Base-by-base conservation (phyloP, 2,113 vertebrate species). In the Pithys albifrons region DNA sequence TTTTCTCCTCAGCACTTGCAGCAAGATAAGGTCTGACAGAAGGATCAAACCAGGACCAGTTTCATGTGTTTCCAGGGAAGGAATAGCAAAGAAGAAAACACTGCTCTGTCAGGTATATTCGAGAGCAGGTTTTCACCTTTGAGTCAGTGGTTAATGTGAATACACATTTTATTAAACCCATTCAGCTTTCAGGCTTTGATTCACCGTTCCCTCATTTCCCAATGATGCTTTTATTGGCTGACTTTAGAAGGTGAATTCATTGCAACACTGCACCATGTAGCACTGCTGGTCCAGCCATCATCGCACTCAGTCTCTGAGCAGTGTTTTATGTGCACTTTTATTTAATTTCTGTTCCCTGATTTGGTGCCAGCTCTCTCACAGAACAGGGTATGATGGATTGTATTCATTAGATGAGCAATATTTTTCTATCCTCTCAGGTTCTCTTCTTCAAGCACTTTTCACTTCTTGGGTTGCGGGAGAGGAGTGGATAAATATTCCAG, bases 241-340 rank as follows among this genome's bases (percentile, higher is more conserved):
- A 28, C 51, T 73, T 86, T 2, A 46, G 65, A 64, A 78, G 52
- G 35, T 84, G 64, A 55, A 43, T 57, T 23, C 75, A 19, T 12
- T 52, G 77, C 51, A 52, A 0, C 31, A 25, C 24, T 57, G 78
- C 61, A 2, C 52, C 75, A 24, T 0, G 0, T 11, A 66, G 10
- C 0, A 8, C 73, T 64, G 51, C 51, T 66, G 27, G 12, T 45
- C 79, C 41, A 59, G 72, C 82, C 28, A 0, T 19, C 31, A 4
- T 3, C 27, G 48, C 35, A 3, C 55, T 74, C 69, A 13, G 4
- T 15, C 51, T 92, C 84, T 70, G 33, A 64, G 49, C 19, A 12
- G 24, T 64, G 48, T 12, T 74, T 85, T 61, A 52, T 48, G 69
- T 54, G 83, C 70, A 35, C 46, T 93, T 94, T 49, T 23, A 62